These are phyloP conservation scores for Lasioglossum figueresi DNA, from an alignment of 2,888 invertebrate species.

Conservation along the genomic window DNA sequence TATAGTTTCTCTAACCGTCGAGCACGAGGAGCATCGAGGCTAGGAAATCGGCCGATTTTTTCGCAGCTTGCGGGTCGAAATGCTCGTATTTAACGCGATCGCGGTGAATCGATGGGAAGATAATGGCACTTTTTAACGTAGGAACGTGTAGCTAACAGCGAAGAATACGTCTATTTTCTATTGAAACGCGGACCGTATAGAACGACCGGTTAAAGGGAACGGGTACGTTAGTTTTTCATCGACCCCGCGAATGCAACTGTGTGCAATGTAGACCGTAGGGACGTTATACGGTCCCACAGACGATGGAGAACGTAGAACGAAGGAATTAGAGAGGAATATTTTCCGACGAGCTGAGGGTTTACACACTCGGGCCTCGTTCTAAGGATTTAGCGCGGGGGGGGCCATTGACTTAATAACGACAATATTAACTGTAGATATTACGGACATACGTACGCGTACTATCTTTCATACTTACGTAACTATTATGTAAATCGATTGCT, in stretches of 20 bases:
- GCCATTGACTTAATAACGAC: slow-evolving; percentile 75
- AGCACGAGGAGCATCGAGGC: neutral
- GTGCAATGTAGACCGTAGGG: neutral
- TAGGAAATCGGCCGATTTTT: neutral
- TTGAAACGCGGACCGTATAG: slow-evolving; percentile 8
- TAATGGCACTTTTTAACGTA: slow-evolving; percentile 30
- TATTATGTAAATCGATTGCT: slow-evolving; percentile 55
- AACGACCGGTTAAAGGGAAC: slow-evolving; percentile 4
- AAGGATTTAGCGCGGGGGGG: slow-evolving; percentile 35
- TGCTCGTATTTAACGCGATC: neutral
- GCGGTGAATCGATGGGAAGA: slow-evolving; percentile 12
- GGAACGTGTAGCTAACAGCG: slow-evolving; percentile 15
- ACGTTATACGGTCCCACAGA: neutral
- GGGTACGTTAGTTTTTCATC: slow-evolving; percentile 33
- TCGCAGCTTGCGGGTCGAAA: neutral
- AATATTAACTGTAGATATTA: slow-evolving; percentile 77
- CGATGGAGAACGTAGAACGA: neutral
- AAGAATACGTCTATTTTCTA: slow-evolving; percentile 27
- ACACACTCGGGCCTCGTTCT: slow-evolving; percentile 52
- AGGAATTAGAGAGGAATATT: slow-evolving; percentile 37
- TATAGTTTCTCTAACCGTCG: neutral
- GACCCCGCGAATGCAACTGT: neutral
- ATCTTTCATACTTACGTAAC: slow-evolving; percentile 65
- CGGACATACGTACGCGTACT: slow-evolving; percentile 48
- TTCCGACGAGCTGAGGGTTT: slow-evolving; percentile 32